Base-by-base conservation (phyloP, 1,140 invertebrate genomes). In the Neodiprion lecontei region DNA sequence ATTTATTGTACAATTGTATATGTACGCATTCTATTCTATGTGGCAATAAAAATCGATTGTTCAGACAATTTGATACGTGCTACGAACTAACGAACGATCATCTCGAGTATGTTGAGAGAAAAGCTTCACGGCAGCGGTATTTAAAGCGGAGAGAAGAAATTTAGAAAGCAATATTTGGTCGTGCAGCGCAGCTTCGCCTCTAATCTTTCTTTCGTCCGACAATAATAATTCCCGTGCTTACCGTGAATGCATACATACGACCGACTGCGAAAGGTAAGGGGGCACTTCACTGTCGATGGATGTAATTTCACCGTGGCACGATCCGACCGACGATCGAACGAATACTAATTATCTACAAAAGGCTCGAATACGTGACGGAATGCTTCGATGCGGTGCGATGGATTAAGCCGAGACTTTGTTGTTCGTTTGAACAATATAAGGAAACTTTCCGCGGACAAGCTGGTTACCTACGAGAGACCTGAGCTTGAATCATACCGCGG, bases 331-430 rank as follows among this genome's bases (percentile, higher is more conserved):
- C 53, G 53, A 61, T 61, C 53, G 53, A 9, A 61, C 53, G 53
- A 61, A 61, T 61, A 61, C 53, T 61, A 61, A 61, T 61, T 61
- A 61, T 61, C 53, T 61, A 61, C 11, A 61, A 61, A 61, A 61
- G 53, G 53, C 11, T 61, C n/a, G 4, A 61, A 61, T 12, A 61
- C 53, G 53, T 61, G 53, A 61, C 53, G 53, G 53, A 61, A 61
- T 17, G 53, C n/a, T 9, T 14, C n/a, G 11, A 61, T 61, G n/a
- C 53, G 5, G 28, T 5, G 53, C 53, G 0, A 14, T 14, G 11
- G 53, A 61, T 61, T 17, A 1, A 61, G 53, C 8, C n/a, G n/a
- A 61, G 3, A 61, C 53, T 61, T 61, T 61, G 53, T 61, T 61
- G 5, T 61, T 61, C 4, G n/a, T 61, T 61, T 61, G 53, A 61